A percentile compares a stretch with the other conserved stretches of the same genome.
Conservation (phyloP, 2,113 vertebrate species). For the Theristicus caerulescens region DNA sequence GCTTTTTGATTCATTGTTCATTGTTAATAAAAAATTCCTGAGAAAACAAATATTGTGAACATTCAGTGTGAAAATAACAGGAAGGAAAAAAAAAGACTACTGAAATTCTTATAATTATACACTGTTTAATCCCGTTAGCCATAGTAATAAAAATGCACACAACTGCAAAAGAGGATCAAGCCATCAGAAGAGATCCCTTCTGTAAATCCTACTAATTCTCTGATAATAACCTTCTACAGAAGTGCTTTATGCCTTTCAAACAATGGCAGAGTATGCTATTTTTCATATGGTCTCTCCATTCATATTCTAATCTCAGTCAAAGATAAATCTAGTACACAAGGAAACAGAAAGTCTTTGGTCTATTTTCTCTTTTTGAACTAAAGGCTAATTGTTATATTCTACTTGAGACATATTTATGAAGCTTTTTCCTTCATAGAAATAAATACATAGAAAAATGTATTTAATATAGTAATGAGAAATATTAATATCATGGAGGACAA, state of each 20-base stretch:
- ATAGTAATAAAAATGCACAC: background rate
- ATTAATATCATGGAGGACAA: background rate
- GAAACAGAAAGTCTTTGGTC: background rate
- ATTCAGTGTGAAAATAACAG: background rate
- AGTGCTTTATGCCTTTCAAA: background rate
- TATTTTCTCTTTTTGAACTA: background rate
- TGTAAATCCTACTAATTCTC: background rate
- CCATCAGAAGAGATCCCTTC: background rate
- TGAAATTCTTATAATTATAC: background rate
- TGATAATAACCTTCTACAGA: background rate
- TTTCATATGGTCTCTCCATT: background rate
- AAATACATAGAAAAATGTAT: background rate
- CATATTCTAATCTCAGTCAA: background rate
- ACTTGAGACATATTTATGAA: background rate
- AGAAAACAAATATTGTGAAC: background rate
- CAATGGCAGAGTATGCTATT: background rate
- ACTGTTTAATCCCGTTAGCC: background rate
- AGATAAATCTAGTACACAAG: background rate
- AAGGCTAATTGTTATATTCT: background rate
- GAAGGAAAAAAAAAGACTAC: accelerated
- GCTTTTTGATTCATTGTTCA: background rate
- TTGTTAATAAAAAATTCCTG: background rate
- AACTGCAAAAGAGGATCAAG: background rate
- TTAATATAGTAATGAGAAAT: background rate
- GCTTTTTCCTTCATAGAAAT: background rate